These are phyloP conservation scores for Autographa pulchrina DNA, from an alignment of 2,888 invertebrate genomes.

Conservation along the genomic window DNA sequence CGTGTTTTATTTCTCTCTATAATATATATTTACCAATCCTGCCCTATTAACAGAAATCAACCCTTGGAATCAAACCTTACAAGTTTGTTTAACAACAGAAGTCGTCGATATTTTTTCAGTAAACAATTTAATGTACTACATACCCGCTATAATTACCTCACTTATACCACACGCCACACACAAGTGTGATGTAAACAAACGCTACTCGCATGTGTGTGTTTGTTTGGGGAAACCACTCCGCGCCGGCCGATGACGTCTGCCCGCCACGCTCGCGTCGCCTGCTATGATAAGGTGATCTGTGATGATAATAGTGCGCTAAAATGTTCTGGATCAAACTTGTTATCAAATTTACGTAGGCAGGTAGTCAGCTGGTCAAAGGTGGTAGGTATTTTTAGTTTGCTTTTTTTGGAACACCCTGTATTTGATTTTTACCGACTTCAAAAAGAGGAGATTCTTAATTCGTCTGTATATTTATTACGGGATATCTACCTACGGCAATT, in stretches of 20 bases:
- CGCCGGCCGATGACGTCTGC: slow-evolving; percentile 27
- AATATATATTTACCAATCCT: no score
- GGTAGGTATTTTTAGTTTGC: no score
- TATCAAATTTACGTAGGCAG: background rate
- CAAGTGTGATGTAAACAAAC: slow-evolving; percentile 62
- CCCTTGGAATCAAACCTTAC: no score
- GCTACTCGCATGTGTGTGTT: slow-evolving; percentile 46
- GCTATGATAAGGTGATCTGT: slow-evolving; percentile 31
- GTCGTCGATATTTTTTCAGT: no score
- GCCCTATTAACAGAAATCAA: no score
- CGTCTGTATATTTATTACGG: no score
- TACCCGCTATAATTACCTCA: slow-evolving; percentile 11
- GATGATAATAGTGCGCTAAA: slow-evolving; percentile 13
- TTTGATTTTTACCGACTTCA: no score
- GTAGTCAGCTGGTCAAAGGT: background rate
- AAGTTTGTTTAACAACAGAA: no score
- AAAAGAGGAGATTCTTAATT: no score
- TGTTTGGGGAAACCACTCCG: slow-evolving; percentile 68
- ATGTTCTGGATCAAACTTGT: background rate
- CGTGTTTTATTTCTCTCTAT: no score
- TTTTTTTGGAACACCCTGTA: no score
- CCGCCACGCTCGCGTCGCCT: slow-evolving; percentile 18
- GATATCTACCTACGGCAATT: no score
- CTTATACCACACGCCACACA: slow-evolving; percentile 42
- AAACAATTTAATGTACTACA: background rate